phyloP scores from a whole-genome alignment of 2,888 invertebrate species.

The Neria commutata region DNA sequence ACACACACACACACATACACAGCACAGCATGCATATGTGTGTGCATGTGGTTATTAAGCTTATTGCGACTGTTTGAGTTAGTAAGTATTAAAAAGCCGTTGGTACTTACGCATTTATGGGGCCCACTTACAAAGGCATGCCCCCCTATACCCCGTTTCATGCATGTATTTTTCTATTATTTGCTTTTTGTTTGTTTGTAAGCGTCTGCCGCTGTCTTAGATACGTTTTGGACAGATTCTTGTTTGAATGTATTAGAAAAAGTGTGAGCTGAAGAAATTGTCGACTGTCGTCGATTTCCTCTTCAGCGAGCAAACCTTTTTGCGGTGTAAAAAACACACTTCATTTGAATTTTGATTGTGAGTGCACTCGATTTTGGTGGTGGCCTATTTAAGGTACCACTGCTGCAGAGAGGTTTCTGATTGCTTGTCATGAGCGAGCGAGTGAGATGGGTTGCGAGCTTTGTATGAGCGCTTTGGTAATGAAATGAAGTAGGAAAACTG shows the following conservation, averaged over 20 bases:
- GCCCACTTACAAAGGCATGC: constrained; percentile 6
- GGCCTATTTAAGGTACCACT: not conserved
- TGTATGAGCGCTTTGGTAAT: too few relatives aligned
- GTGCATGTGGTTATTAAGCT: not conserved
- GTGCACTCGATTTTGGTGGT: not conserved
- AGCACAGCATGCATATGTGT: not conserved
- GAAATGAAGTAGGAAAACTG: too few relatives aligned
- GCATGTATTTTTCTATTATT: not conserved
- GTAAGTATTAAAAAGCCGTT: not conserved
- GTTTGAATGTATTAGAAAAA: constrained; percentile 59
- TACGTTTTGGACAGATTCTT: constrained; percentile 59
- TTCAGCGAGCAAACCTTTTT: constrained; percentile 53
- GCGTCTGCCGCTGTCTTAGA: not conserved
- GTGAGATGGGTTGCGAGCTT: too few relatives aligned
- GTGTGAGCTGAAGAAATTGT: constrained; percentile 48
- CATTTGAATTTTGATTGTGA: constrained; percentile 3
- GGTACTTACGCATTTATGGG: not conserved
- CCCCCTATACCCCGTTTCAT: not conserved
- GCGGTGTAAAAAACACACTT: constrained; percentile 54
- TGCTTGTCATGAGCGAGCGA: too few relatives aligned
- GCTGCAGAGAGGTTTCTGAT: too few relatives aligned
- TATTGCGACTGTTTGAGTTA: not conserved
- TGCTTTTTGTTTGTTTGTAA: not conserved
- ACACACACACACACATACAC: not conserved
- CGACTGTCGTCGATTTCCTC: constrained; percentile 29